phyloP scores from a whole-genome alignment of 2,888 invertebrate species.

The Oligia strigilis region DNA sequence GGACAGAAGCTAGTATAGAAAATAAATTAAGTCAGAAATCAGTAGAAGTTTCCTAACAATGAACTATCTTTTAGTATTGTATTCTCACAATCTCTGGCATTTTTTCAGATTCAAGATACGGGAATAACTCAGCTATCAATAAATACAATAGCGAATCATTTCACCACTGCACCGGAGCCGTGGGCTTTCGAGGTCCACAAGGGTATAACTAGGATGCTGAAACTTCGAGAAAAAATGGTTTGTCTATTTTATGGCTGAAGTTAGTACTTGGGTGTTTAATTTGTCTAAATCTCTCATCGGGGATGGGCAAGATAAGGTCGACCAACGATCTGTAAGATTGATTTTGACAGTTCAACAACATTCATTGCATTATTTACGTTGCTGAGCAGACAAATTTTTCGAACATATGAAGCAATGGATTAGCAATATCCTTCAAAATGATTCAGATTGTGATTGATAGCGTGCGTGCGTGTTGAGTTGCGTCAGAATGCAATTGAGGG shows the following conservation, averaged over 20 bases:
- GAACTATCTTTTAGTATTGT: background rate
- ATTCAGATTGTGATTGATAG: too few relatives aligned
- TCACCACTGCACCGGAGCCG: slow-evolving; percentile 81
- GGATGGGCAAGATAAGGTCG: background rate
- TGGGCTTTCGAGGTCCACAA: slow-evolving; percentile 87
- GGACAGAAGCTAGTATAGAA: background rate
- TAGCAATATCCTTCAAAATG: background rate
- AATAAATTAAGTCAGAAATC: background rate
- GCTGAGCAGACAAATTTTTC: background rate
- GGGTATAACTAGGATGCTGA: slow-evolving; percentile 81
- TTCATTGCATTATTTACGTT: background rate
- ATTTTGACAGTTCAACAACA: background rate
- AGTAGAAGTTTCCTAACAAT: background rate
- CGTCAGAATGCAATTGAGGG: too few relatives aligned
- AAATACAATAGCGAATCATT: slow-evolving; percentile 81
- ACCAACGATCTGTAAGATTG: background rate
- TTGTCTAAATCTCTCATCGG: background rate
- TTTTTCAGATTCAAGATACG: slow-evolving; percentile 78
- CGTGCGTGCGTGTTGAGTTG: too few relatives aligned
- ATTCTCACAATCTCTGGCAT: background rate
- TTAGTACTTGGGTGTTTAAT: background rate
- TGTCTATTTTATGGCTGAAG: slow-evolving; percentile 7
- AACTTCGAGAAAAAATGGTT: slow-evolving; percentile 82
- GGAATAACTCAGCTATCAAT: slow-evolving; percentile 79
- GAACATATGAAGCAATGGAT: background rate